phyloP scores from a whole-genome alignment of 1,140 invertebrate genomes.

The Papilio polyxenes region DNA sequence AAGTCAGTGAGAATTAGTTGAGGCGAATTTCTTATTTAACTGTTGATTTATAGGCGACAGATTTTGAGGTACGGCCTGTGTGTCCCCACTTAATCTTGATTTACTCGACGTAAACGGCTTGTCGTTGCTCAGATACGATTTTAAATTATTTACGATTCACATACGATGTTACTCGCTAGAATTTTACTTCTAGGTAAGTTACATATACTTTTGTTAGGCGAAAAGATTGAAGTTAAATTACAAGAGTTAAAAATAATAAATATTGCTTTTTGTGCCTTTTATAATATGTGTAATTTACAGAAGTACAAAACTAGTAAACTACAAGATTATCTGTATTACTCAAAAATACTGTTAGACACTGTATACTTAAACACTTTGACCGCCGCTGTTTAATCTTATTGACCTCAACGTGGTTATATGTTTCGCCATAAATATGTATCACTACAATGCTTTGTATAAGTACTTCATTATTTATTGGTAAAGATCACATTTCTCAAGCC shows the following conservation, averaged over 20 bases:
- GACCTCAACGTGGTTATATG: too few relatives aligned
- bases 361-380: too few relatives aligned
- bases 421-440: too few relatives aligned
- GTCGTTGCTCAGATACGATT: constrained; percentile 62
- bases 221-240: not conserved
- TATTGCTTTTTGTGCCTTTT: not conserved
- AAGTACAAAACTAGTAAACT: too few relatives aligned
- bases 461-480: too few relatives aligned
- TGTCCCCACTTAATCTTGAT: constrained; percentile 72
- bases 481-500: too few relatives aligned
- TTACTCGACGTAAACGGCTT: constrained; percentile 65
- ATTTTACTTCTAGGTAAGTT: constrained; percentile 30
- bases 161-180: constrained; percentile 57
- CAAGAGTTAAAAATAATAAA: not conserved
- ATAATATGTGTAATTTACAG: not conserved
- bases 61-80: constrained; percentile 68
- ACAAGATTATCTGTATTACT: too few relatives aligned
- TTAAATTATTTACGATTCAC: constrained; percentile 71
- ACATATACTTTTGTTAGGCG: not conserved
- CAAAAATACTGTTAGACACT: too few relatives aligned
- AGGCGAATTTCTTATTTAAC: constrained; percentile 73
- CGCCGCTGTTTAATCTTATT: too few relatives aligned
- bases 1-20: constrained; percentile 67
- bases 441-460: too few relatives aligned
- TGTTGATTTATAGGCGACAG: constrained; percentile 70